Evolutionary conservation across 2,888 invertebrate species (phyloP).

Genomic region (Drosophila dives): DNA sequence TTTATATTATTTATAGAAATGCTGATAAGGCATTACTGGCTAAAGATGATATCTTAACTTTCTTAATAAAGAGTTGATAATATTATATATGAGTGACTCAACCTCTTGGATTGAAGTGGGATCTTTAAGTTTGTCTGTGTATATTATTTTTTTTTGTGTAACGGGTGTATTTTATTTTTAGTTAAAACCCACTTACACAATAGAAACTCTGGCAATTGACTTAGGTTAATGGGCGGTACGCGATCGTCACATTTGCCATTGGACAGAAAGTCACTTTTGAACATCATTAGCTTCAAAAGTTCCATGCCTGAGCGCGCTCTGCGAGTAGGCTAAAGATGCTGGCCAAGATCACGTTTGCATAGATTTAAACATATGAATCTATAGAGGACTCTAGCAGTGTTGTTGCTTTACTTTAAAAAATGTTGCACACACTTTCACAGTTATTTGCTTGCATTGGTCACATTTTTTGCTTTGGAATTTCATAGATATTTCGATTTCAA

Average conservation of each 20-base stretch:
- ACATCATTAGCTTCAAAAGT: slow-evolving; percentile 85
- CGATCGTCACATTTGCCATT: slow-evolving; percentile 86
- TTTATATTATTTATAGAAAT: not conserved
- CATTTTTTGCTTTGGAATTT: slow-evolving; percentile 32
- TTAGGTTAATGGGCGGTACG: slow-evolving; percentile 90
- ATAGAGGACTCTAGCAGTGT: not conserved
- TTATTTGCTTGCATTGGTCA: slow-evolving; percentile 37
- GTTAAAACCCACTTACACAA: slow-evolving; percentile 87
- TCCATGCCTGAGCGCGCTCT: slow-evolving; percentile 79
- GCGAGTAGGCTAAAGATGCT: slow-evolving; percentile 19
- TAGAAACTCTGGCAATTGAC: slow-evolving; percentile 90
- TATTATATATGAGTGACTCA: not conserved
- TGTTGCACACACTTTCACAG: slow-evolving; percentile 34
- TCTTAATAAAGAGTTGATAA: not conserved
- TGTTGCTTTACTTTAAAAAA: slow-evolving; percentile 9
- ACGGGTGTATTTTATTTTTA: not conserved
- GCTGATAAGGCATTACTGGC: accelerated
- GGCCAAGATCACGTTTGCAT: slow-evolving; percentile 17
- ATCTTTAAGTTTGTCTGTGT: not conserved
- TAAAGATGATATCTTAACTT: not conserved
- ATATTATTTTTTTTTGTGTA: no score
- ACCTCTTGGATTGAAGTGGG: not conserved
- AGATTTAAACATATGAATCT: slow-evolving; percentile 7
- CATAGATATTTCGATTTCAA: slow-evolving; percentile 42
- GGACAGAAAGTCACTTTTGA: slow-evolving; percentile 85